These are phyloP conservation scores for Ophioderma brevispina DNA, from an alignment of 35 echinoderm and acorn worm species.

Conservation along the genomic window DNA sequence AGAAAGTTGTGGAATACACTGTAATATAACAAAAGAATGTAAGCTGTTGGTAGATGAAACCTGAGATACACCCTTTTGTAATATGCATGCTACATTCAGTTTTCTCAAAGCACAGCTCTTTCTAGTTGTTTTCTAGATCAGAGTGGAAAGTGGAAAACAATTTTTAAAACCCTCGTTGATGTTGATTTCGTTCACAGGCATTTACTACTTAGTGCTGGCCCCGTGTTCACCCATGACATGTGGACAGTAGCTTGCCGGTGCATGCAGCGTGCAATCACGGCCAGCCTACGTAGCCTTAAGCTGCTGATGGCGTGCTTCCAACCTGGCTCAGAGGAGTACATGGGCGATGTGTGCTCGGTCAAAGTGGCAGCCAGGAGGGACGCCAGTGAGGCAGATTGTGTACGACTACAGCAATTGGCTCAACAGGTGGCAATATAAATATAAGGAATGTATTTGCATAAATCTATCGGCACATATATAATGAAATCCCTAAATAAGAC, in stretches of 20 bases:
- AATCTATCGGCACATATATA: too few species aligned
- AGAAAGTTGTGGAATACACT: too few species aligned
- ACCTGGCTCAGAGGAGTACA: slow-evolving; percentile 92
- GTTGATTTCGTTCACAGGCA: slow-evolving; percentile 51
- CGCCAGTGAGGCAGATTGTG: slow-evolving; percentile 77
- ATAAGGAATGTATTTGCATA: too few species aligned
- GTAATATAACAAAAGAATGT: too few species aligned
- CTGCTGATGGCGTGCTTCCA: slow-evolving; percentile 94
- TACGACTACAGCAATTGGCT: slow-evolving; percentile 87
- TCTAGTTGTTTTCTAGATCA: neutral
- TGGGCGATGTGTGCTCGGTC: slow-evolving; percentile 91
- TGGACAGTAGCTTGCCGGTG: slow-evolving; percentile 93
- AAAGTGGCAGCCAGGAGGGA: slow-evolving; percentile 94
- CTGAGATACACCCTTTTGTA: too few species aligned
- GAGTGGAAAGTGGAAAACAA: too few species aligned
- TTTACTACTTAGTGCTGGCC: slow-evolving; percentile 88
- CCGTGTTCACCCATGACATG: slow-evolving; percentile 91
- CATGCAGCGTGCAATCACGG: slow-evolving; percentile 94
- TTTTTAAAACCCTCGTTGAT: too few species aligned
- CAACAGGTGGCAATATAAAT: slow-evolving; percentile 88
- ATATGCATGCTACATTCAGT: too few species aligned
- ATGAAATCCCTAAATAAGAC: too few species aligned
- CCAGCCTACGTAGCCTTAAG: slow-evolving; percentile 84
- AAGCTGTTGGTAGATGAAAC: too few species aligned
- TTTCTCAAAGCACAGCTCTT: neutral